phyloP scores from a whole-genome alignment of 1,140 invertebrate genomes.

The Neomicropteryx cornuta region DNA sequence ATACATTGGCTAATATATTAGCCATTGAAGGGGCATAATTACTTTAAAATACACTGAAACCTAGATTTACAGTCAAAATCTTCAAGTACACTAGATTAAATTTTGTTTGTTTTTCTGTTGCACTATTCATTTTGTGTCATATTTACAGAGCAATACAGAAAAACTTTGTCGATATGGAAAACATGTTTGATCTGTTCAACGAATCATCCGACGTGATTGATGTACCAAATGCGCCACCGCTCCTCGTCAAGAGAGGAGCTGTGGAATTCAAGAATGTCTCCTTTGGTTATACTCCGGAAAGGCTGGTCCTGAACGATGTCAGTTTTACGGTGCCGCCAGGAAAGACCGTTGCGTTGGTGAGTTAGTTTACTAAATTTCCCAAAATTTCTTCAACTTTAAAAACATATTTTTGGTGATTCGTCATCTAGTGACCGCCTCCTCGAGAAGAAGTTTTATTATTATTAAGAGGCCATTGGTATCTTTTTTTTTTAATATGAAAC shows the following conservation, averaged over 20 bases:
- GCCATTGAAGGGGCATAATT: too few relatives aligned
- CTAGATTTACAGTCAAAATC: too few relatives aligned
- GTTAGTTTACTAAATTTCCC: slow-evolving; percentile 21
- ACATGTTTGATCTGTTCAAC: slow-evolving; percentile 92
- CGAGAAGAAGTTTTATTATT: too few relatives aligned
- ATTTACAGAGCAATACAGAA: slow-evolving; percentile 83
- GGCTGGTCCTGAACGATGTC: slow-evolving; percentile 71
- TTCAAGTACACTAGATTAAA: too few relatives aligned
- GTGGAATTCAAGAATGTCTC: slow-evolving; percentile 85
- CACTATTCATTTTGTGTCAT: too few relatives aligned
- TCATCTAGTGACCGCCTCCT: too few relatives aligned
- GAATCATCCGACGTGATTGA: slow-evolving; percentile 82
- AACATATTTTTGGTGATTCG: neutral
- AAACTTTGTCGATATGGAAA: slow-evolving; percentile 98
- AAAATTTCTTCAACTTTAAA: slow-evolving; percentile 2
- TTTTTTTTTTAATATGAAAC: too few relatives aligned
- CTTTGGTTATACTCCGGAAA: slow-evolving; percentile 80
- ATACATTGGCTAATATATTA: too few relatives aligned
- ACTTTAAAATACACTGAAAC: too few relatives aligned
- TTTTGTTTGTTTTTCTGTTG: too few relatives aligned
- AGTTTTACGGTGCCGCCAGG: slow-evolving; percentile 79
- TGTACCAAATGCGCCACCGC: slow-evolving; percentile 57
- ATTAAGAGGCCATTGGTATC: slow-evolving; percentile 20
- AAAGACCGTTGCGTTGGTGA: slow-evolving; percentile 84
- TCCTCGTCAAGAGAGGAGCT: slow-evolving; percentile 60